Evolutionary conservation across 2,797 vertebrate species (phyloP), one percentile per base, ranked within the genome.

Genomic region (Mormyrops attenuatus): DNA sequence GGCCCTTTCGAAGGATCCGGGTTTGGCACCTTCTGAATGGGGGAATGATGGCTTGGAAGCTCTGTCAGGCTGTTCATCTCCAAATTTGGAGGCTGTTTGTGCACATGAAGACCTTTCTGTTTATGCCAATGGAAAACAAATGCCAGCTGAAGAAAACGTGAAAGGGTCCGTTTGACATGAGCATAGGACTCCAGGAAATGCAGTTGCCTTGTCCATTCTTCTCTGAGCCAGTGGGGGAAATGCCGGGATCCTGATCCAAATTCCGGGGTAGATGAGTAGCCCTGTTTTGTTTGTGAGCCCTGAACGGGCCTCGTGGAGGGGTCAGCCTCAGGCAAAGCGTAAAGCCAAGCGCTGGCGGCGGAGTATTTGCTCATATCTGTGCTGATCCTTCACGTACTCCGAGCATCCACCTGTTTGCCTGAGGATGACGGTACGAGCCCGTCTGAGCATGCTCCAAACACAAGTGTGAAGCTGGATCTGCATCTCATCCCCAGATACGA

Each of bases 1-100:
- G 52, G 88, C 88, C 52, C 47, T 41, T 84, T 60, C 57, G 53
- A 89, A 11, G 44, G 77, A 30, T 52, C 60, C 34, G 52, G 57
- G 22, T 38, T 52, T 86, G 89, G 89, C 89, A 86, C 44, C 3
- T 50, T 85, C 60, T 89, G 41, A 85, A 86, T 89, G 47, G 82
- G 8, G 20, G n/a, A 20, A 47, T 60, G 82, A 53, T 2, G 49
- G 57, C 57, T 89, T 86, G 30, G 89, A 30, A 89, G 55, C 57
- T 85, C n/a, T 6, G 0, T 85, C 50, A 8, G 1, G 15, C 50
- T 86, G 22, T 53, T 53, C 47, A 13, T 63, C 41, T 49, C 15
- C 57, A 86, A 38, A 85, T 85, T n/a, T 38, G 89, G n/a, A 52
- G 57, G 41, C 44, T 63, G 55, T 52, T 26, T 49, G 11, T 41